Evolutionary conservation across 92 coral and sea anemone genomes (phyloP).

Genomic region (Epizoanthus stellaris): DNA sequence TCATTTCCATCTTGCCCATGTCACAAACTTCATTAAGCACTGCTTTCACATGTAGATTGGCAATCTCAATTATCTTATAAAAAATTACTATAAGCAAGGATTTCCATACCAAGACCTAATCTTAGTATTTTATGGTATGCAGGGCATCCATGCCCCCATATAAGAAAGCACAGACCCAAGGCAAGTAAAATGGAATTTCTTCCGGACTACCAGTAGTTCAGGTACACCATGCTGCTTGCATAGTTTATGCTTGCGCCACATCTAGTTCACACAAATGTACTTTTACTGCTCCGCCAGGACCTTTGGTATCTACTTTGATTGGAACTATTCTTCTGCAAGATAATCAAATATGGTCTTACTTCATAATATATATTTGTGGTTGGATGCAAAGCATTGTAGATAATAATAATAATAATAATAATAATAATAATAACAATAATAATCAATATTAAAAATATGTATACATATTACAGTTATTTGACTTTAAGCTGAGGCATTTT

Average conservation of each 20-base stretch:
- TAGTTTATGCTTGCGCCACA: slow-evolving; percentile 29
- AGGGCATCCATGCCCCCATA: slow-evolving; percentile 46
- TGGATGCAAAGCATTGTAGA: no score
- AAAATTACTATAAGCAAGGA: slow-evolving; percentile 19
- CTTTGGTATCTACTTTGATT: not conserved
- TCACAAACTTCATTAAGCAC: slow-evolving; percentile 42
- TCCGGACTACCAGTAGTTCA: not conserved
- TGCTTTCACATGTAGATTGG: slow-evolving; percentile 20
- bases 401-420: no score
- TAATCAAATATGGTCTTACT: not conserved
- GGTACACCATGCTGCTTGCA: slow-evolving; percentile 55
- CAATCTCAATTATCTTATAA: slow-evolving; percentile 23
- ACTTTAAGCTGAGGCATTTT: no score
- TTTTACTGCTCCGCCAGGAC: slow-evolving; percentile 42
- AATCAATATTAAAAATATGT: no score
- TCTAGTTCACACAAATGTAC: slow-evolving; percentile 8
- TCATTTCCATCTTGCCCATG: slow-evolving; percentile 30
- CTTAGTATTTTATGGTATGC: slow-evolving; percentile 8
- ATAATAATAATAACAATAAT: no score
- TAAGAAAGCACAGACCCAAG: slow-evolving; percentile 32
- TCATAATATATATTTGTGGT: not conserved
- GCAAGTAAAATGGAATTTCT: slow-evolving; percentile 47
- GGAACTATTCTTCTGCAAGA: slow-evolving; percentile 12
- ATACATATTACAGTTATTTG: no score
- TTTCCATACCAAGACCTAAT: slow-evolving; percentile 29